Percentiles rank a stretch among this genome's conserved stretches.
These are phyloP conservation scores for Cryptoblepharus egeriae DNA, from an alignment of 2,797 vertebrate species.

Conservation along the genomic window DNA sequence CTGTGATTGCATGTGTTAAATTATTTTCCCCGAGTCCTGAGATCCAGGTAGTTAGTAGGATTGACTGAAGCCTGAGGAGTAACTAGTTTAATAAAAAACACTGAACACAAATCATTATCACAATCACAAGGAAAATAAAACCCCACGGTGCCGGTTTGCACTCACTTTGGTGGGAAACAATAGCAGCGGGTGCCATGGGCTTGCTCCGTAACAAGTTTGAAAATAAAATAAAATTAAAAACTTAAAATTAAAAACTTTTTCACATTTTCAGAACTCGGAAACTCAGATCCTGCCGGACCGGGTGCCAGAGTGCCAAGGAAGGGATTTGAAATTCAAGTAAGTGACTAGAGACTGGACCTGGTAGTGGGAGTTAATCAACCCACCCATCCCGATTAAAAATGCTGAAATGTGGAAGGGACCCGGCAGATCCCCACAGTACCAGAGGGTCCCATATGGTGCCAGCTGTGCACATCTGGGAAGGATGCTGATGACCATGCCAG, in stretches of 20 bases:
- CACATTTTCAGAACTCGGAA: slow-evolving; percentile 20
- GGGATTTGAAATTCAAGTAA: slow-evolving; percentile 27
- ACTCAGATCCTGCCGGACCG: not conserved
- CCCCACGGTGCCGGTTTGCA: not conserved
- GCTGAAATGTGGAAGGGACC: not conserved
- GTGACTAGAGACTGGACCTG: not conserved
- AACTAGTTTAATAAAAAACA: not conserved
- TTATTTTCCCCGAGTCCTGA: not conserved
- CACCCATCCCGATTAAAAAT: no score
- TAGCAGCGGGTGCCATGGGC: not conserved
- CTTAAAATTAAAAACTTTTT: not conserved
- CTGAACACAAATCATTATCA: not conserved
- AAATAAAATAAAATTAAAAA: not conserved
- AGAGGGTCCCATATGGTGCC: no score
- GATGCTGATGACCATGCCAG: no score
- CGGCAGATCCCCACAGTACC: no score
- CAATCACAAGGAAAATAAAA: not conserved
- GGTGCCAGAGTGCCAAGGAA: not conserved
- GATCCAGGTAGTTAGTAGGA: not conserved
- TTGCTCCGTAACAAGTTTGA: not conserved
- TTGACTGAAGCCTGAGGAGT: not conserved
- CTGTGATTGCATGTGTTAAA: not conserved
- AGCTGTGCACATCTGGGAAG: no score
- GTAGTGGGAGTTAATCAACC: not conserved
- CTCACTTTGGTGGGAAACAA: not conserved